phyloP scores from a whole-genome alignment of 2,113 vertebrate species.

The Boleophthalmus pectinirostris region DNA sequence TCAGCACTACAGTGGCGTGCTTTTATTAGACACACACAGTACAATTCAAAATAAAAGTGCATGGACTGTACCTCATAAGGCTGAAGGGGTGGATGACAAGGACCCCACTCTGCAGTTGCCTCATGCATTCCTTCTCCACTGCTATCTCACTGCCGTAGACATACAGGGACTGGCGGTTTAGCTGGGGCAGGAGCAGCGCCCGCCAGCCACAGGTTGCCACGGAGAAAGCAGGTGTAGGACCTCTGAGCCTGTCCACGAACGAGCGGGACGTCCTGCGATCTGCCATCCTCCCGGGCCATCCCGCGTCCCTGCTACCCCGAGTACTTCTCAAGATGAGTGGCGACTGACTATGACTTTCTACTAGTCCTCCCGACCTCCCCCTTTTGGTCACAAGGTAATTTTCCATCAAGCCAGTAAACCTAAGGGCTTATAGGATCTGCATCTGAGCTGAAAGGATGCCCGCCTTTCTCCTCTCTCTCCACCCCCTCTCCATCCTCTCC shows the following conservation, averaged over 20 bases:
- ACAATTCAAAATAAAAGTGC: background rate
- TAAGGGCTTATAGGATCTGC: conserved; percentile 53
- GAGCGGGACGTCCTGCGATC: conserved; percentile 32
- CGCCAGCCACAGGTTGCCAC: conserved; percentile 70
- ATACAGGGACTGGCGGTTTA: conserved; percentile 77
- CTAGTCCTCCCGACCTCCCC: conserved; percentile 38
- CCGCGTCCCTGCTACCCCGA: conserved; percentile 29
- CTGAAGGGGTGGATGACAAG: conserved; percentile 82
- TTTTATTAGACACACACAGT: conserved; percentile 16
- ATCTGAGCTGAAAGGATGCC: conserved; percentile 48
- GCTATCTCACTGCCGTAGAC: conserved; percentile 80
- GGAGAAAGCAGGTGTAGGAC: conserved; percentile 48
- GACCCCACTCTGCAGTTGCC: conserved; percentile 70
- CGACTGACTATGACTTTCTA: conserved; percentile 29
- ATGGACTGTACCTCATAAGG: conserved; percentile 69
- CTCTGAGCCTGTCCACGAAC: conserved; percentile 66
- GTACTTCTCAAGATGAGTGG: conserved; percentile 29
- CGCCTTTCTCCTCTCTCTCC: conserved; percentile 51
- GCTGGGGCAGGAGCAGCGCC: conserved; percentile 74
- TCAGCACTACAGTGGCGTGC: conserved; percentile 25
- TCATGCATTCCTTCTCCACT: conserved; percentile 74
- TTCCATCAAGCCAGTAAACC: conserved; percentile 60
- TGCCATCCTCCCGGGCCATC: conserved; percentile 52
- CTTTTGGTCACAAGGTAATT: conserved; percentile 63
- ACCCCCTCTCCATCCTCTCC: conserved; percentile 23